phyloP scores from a whole-genome alignment of 2,888 invertebrate species.

The Hydropsyche betteni region DNA sequence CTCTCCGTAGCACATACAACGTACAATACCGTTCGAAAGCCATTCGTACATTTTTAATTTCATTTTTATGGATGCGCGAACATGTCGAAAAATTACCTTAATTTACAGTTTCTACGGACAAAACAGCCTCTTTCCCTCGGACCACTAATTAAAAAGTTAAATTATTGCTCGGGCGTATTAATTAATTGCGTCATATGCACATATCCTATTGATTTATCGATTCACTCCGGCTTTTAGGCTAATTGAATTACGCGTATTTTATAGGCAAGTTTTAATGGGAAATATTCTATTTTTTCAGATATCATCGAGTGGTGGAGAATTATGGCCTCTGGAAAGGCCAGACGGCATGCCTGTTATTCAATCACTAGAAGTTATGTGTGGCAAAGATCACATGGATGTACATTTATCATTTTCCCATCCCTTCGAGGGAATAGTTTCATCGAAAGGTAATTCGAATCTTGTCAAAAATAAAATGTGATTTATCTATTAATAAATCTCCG shows the following conservation, averaged over 20 bases:
- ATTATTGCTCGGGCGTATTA: no score
- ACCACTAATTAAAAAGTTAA: background rate
- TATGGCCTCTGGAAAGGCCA: slow-evolving; percentile 89
- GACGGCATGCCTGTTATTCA: slow-evolving; percentile 91
- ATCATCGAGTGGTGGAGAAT: slow-evolving; percentile 70
- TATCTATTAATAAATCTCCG: no score
- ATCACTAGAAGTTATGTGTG: slow-evolving; percentile 93
- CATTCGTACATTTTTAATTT: slow-evolving; percentile 10
- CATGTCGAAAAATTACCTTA: slow-evolving; percentile 4
- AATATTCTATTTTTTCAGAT: slow-evolving; percentile 56
- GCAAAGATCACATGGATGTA: slow-evolving; percentile 95
- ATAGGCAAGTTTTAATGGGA: no score
- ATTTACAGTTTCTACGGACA: background rate
- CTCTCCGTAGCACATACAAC: slow-evolving; percentile 2
- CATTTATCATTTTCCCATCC: slow-evolving; percentile 91
- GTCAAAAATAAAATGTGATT: no score
- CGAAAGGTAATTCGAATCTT: slow-evolving; percentile 71
- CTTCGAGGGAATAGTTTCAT: slow-evolving; percentile 92
- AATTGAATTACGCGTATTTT: no score
- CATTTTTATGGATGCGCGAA: slow-evolving; percentile 8
- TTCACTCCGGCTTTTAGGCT: no score
- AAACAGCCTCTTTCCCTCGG: background rate
- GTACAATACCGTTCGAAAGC: slow-evolving; percentile 30
- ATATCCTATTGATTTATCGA: no score
- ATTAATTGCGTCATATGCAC: no score